These are phyloP conservation scores for Tiliacea aurago DNA, from an alignment of 2,888 invertebrate genomes.

Conservation along the genomic window DNA sequence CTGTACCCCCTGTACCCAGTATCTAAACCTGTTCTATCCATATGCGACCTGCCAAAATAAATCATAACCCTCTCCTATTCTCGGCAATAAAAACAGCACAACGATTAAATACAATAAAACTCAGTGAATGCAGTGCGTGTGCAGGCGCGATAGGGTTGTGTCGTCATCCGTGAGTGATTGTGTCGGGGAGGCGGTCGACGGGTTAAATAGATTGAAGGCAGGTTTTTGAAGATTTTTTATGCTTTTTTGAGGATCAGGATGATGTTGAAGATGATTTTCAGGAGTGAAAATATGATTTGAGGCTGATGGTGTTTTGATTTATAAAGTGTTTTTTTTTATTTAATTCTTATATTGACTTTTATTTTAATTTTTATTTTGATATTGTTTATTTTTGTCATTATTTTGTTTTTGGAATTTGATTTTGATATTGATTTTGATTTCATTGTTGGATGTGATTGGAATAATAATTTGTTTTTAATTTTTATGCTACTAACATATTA, in stretches of 20 bases:
- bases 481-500: too few species aligned
- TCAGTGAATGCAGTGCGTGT: slow-evolving; percentile 64
- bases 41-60: slow-evolving; percentile 40
- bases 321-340: too few species aligned
- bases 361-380: too few species aligned
- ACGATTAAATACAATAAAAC: slow-evolving; percentile 65
- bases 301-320: too few species aligned
- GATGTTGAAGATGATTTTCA: neutral
- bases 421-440: too few species aligned
- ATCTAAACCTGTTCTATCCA: neutral
- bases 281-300: neutral
- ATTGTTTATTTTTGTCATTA: too few species aligned
- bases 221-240: neutral
- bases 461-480: too few species aligned
- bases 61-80: slow-evolving; percentile 53
- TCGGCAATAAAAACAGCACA: slow-evolving; percentile 47
- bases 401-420: too few species aligned
- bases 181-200: slow-evolving; percentile 38
- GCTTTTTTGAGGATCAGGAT: neutral
- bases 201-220: slow-evolving; percentile 40
- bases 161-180: slow-evolving; percentile 66
- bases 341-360: too few species aligned
- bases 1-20: too few species aligned
- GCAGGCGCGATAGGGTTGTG: slow-evolving; percentile 66
- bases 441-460: too few species aligned